A percentile compares a stretch with the other conserved stretches of the same genome.
phyloP scores from a whole-genome alignment of 2,113 vertebrate genomes.

The Erpornis zantholeuca region DNA sequence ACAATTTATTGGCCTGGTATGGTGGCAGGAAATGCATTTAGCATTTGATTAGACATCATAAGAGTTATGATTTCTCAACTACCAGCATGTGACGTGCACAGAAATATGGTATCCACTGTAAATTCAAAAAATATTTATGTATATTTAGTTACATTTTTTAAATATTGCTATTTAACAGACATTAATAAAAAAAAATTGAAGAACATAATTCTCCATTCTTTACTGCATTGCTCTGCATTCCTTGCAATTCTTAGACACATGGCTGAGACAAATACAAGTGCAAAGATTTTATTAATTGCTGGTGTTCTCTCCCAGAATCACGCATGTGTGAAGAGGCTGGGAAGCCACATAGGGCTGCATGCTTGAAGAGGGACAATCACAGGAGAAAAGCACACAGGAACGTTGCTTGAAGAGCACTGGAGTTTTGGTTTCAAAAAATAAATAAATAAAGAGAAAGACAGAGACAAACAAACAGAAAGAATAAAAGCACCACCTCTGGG shows the following conservation, averaged over 20 bases:
- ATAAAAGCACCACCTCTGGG: not conserved
- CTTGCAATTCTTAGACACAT: not conserved
- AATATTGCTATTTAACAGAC: constrained; percentile 22
- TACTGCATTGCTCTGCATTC: not conserved
- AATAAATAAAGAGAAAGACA: not conserved
- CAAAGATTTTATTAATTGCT: not conserved
- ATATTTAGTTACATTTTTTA: constrained; percentile 28
- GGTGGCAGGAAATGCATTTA: not conserved
- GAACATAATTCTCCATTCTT: not conserved
- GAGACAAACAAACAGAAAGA: not conserved
- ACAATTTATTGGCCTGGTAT: not conserved
- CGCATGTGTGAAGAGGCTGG: not conserved
- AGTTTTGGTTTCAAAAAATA: not conserved
- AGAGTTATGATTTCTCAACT: not conserved
- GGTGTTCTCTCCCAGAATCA: not conserved
- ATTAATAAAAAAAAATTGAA: constrained; percentile 18
- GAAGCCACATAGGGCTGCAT: not conserved
- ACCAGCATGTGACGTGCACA: constrained; percentile 22
- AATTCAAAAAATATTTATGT: not conserved
- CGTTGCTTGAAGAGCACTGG: not conserved
- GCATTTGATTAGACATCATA: not conserved
- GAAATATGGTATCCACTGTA: not conserved
- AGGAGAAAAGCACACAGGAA: not conserved
- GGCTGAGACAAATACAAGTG: not conserved
- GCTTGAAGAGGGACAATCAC: not conserved